Base-by-base conservation (phyloP, 2,888 invertebrate genomes). In the Melolontha melolontha region DNA sequence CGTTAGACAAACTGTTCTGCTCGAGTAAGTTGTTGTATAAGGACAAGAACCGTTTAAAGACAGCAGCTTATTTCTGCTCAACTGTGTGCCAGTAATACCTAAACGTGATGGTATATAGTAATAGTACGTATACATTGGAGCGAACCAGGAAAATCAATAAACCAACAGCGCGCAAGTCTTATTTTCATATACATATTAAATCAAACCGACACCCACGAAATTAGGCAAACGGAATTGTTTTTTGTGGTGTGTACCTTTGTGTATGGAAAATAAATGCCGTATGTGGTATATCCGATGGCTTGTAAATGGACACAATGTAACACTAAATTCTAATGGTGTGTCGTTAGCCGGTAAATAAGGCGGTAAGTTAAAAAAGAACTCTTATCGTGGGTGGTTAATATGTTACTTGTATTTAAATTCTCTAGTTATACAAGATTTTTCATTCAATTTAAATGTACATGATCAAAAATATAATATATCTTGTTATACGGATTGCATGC, bases 191-290 rank as follows among this genome's bases (percentile, higher is more conserved):
- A 64, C 51, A 51, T 50, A 64, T 52, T 64, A 51, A 52, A 64
- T 64, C 51, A 64, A 64, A 64, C 51, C 64, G 51, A 64, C 64
- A 64, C 64, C 64, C 64, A 51, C 64, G 42, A 39, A 51, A 64
- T 64, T 27, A 22, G 42, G 50, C 39, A 49, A 47, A 47, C 51
- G 12, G 51, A 52, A 59, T 47, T 63, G 63, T 49, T 49, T 39
- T 63, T 17, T 49, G 22, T 52, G 12, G 34, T 51, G 14, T 14
- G 14, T 17, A 34, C 12, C 14, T 16, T 63, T 29, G 44, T 59
- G 27, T 59, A 22, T 44, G 59, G 29, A 27, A 29, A 44, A 27
- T 12, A 27, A 44, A 22, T 40, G 27, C 59, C 44, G 44, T 40
- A 29, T 59, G 22, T 44, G 59, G 29, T 29, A 47, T 44, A 44